Evolutionary conservation across 2,113 vertebrate genomes (phyloP), one percentile per base, ranked within the genome.

Genomic region (Ramphastos sulfuratus): DNA sequence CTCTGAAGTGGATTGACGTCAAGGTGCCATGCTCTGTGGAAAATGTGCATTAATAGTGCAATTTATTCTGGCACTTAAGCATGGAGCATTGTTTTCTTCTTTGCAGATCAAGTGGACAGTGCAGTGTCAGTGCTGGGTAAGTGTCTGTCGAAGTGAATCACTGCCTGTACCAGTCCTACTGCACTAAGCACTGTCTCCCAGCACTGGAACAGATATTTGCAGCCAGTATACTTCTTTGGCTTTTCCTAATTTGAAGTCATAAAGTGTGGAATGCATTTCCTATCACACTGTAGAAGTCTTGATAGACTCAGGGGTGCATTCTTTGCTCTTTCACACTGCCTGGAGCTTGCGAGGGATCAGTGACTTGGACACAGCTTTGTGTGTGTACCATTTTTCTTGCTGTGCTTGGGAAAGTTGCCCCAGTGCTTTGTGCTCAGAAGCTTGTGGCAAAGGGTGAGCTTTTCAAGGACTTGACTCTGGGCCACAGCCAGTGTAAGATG

Each of bases 31-130:
- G 56, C 85, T 96, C 84, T 2, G 3, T 50, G 60, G 91, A 75
- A 85, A 91, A 95, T 52, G 64, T 79, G 89, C 90, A 50, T 93
- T 95, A 95, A 88, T 86, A 92, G 70, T 89, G 79, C 20, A 30
- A 86, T 97, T 94, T 93, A 90, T 89, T 92, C 88, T 79, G 85
- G 79, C 66, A 78, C 87, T 97, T 77, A 87, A 94, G 77, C 85
- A 33, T 2, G 39, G 89, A 86, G 78, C 23, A 60, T 73, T 87
- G 91, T 87, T 87, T 75, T 74, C 84, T 16, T n/a, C 67, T 93
- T 86, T 73, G 63, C 56, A 92, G 89, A 90, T 94, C 87, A 83
- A 92, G 46, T 50, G 87, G 81, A 78, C 76, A 85, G 10, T 58
- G 56, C 59, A 70, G 31, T 31, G 16, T 83, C 86, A 85, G 71